Conservation (phyloP, 2,113 vertebrate species). For the Oceanodroma tethys region DNA sequence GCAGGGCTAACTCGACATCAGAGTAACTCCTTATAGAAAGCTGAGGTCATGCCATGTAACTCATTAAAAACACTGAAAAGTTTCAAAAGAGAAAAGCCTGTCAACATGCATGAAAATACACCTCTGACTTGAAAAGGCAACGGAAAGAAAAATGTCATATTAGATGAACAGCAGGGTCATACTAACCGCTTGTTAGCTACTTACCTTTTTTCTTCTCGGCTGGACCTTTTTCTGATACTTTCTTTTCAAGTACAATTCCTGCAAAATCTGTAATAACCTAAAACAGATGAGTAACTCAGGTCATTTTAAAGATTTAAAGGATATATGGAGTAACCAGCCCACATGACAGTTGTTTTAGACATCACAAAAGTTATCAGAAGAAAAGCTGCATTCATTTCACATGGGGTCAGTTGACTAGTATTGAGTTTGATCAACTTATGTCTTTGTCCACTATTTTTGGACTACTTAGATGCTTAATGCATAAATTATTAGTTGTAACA, state of each 20-base stretch:
- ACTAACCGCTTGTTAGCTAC: neutral
- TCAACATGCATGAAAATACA: neutral
- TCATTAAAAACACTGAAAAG: neutral
- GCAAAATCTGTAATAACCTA: constrained; percentile 81
- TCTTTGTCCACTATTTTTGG: neutral
- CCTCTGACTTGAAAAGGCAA: neutral
- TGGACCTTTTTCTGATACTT: constrained; percentile 29
- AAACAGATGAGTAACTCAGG: neutral
- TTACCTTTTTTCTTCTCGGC: constrained; percentile 65
- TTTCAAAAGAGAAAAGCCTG: neutral
- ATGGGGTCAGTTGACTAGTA: neutral
- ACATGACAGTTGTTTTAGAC: neutral
- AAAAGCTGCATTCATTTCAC: neutral
- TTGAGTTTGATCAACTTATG: neutral
- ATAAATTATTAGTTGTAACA: neutral
- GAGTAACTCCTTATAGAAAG: neutral
- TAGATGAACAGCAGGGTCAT: neutral
- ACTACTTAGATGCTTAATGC: neutral
- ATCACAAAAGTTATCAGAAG: neutral
- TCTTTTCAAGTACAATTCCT: constrained; percentile 77
- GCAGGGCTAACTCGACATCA: neutral
- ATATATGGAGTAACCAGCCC: neutral
- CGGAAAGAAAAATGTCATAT: neutral
- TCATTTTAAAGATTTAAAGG: neutral
- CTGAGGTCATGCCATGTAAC: neutral